These are phyloP conservation scores for Spondyliosoma cantharus DNA, from an alignment of 2,797 vertebrate genomes.

Conservation along the genomic window DNA sequence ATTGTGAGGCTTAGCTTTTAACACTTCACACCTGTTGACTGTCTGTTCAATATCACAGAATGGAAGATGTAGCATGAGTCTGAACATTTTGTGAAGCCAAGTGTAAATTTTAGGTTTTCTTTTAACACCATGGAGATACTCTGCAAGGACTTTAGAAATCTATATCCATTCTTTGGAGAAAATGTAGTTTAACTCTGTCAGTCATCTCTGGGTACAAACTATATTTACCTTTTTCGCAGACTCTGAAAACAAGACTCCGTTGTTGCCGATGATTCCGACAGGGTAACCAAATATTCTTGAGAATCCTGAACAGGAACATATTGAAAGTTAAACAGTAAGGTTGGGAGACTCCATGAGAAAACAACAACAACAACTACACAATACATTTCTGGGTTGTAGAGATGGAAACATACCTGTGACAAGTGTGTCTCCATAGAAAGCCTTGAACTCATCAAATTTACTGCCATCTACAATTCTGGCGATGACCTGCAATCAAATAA, in stretches of 20 bases:
- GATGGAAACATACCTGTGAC: conserved; percentile 88
- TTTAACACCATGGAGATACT: neutral
- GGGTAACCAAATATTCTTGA: conserved; percentile 97
- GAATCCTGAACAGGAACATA: conserved; percentile 85
- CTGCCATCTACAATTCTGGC: conserved; percentile 98
- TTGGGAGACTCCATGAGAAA: neutral
- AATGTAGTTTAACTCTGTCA: neutral
- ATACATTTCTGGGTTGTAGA: neutral
- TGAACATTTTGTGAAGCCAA: neutral
- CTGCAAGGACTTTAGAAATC: neutral
- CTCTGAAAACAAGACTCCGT: conserved; percentile 98
- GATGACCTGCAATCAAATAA: conserved; percentile 88
- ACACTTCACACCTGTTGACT: conserved; percentile 7
- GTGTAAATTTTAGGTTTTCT: neutral
- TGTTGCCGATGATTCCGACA: conserved; percentile 97
- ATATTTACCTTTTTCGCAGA: conserved; percentile 94
- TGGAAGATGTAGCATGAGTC: neutral
- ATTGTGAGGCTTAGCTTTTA: conserved; percentile 17
- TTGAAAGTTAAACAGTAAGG: neutral
- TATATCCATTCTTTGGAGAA: neutral
- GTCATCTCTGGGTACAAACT: neutral
- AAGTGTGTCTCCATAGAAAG: conserved; percentile 96
- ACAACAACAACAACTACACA: neutral
- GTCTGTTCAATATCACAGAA: neutral
- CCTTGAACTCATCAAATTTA: conserved; percentile 98